Conservation (phyloP, 2,888 invertebrate species). For the Acanthosepion esculentum region DNA sequence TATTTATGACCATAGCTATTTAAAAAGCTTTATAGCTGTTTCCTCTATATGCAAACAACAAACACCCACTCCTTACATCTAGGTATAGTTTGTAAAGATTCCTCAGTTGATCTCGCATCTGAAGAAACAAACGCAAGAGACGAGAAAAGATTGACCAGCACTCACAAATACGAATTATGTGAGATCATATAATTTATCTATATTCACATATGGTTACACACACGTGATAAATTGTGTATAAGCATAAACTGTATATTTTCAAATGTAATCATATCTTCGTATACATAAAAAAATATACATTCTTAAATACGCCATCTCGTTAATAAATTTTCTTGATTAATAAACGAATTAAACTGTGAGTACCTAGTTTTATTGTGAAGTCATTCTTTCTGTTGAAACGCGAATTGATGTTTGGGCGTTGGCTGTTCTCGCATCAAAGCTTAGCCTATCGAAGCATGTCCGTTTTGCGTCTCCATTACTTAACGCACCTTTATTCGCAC, state of each 20-base stretch:
- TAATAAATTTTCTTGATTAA: background rate
- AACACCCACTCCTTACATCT: too few relatives aligned
- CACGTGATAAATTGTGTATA: background rate
- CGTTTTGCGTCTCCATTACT: background rate
- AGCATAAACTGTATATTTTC: background rate
- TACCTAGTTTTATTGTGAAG: background rate
- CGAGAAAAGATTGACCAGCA: too few relatives aligned
- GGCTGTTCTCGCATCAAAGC: slow-evolving; percentile 6
- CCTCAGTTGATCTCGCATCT: too few relatives aligned
- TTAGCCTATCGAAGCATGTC: background rate
- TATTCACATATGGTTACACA: too few relatives aligned
- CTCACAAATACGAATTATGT: too few relatives aligned
- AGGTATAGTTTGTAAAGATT: too few relatives aligned
- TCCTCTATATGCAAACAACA: too few relatives aligned
- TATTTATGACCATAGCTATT: too few relatives aligned
- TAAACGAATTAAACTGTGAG: background rate
- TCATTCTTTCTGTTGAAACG: background rate
- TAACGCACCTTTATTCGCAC: background rate
- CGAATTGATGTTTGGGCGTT: slow-evolving; percentile 6
- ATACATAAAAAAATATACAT: background rate
- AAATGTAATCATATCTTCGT: background rate
- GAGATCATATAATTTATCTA: too few relatives aligned
- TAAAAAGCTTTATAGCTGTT: too few relatives aligned
- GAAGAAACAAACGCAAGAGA: too few relatives aligned
- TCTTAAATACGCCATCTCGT: background rate